A percentile compares a stretch with the other conserved stretches of the same genome.
Evolutionary conservation across 2,113 vertebrate species (phyloP).

Genomic region (Columba janthina): DNA sequence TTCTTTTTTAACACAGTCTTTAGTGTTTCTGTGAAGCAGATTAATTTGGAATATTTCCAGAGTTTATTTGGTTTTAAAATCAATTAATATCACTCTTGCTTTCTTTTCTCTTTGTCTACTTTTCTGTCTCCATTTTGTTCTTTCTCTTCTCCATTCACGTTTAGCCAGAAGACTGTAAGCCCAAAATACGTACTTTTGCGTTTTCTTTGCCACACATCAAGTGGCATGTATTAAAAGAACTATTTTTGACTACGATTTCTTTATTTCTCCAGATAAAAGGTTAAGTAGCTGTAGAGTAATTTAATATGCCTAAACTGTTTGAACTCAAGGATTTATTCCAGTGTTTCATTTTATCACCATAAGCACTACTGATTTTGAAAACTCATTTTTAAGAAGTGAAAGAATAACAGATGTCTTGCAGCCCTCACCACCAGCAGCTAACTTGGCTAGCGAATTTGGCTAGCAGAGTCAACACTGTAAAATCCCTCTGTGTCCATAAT

Average conservation of each 20-base stretch:
- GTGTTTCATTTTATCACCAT: slow-evolving; percentile 13
- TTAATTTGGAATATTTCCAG: slow-evolving; percentile 7
- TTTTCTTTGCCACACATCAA: background rate
- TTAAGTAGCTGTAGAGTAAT: slow-evolving; percentile 20
- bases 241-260: background rate
- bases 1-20: background rate
- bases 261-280: slow-evolving; percentile 16
- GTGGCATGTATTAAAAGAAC: background rate
- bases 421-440: background rate
- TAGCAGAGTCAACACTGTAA: background rate
- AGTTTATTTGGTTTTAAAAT: background rate
- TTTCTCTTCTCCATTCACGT: background rate
- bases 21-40: slow-evolving; percentile 1
- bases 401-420: slow-evolving; percentile 26
- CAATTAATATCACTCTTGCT: background rate
- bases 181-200: background rate
- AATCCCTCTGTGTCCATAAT: slow-evolving; percentile 46
- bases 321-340: slow-evolving; percentile 43
- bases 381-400: slow-evolving; percentile 19
- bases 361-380: slow-evolving; percentile 31
- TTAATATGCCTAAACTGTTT: slow-evolving; percentile 11
- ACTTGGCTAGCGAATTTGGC: slow-evolving; percentile 10
- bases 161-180: background rate
- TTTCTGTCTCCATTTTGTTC: background rate
- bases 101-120: background rate